Evolutionary conservation across 2,888 invertebrate species (phyloP), one percentile per base, ranked within the genome.

Genomic region (Dryobota labecula): DNA sequence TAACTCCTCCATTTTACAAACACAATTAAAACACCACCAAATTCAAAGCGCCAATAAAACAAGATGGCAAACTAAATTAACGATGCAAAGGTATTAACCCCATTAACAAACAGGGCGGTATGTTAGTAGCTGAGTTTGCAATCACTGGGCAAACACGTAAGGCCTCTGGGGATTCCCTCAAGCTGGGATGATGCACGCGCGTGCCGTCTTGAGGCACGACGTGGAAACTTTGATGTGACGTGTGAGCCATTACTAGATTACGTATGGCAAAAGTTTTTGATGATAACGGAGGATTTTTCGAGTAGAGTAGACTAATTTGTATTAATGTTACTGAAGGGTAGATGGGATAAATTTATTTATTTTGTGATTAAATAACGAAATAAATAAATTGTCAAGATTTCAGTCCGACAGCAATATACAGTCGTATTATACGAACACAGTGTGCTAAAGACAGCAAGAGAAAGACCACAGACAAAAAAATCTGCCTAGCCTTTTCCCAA

Each of bases 61-160:
- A 79, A 74, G 70, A 85, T 78, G 75, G 87, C 84, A 92, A 92
- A 92, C 88, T 93, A 89, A 92, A 91, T 93, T 92, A 92, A 88
- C 86, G 84, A 86, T 88, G 89, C 85, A 89, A 87, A 86, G 86
- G 86, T 87, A 90, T 92, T 91, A 92, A 91, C 92, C 89, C 90
- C 80, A 85, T 88, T 89, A 85, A 86, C 91, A 92, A 92, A 93
- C 90, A 92, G 13, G 81, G 85, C 74, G 88, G 85, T 86, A 79
- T 83, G 86, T 86, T 87, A 88, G 90, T 87, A 87, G 90, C 86
- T 83, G 82, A 83, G 78, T 84, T 82, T 87, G 90, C 91, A 92
- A 92, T 92, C 92, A 91, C 89, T 80, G 87, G 78, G 88, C 83
- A 90, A 91, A 91, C 90, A 90, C 87, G 87, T 89, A 83, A 86